Evolutionary conservation across 2,888 invertebrate genomes (phyloP), one percentile per base, ranked within the genome.

Genomic region (Lasioglossum lativentre): DNA sequence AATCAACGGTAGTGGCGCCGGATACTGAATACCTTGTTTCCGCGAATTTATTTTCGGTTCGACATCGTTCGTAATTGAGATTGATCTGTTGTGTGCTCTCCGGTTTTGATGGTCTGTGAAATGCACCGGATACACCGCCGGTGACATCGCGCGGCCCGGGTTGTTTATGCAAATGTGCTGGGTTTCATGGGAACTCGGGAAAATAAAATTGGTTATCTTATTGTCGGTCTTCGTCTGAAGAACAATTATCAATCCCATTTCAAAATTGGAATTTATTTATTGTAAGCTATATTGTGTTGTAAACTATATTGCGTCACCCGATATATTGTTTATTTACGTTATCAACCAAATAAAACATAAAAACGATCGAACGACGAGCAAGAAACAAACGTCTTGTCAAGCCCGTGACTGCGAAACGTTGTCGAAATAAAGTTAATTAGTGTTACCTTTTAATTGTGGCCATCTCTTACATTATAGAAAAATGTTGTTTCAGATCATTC

Each of bases 11-110:
- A 68, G 68, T 68, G 68, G 68, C 38, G 68, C 78, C 78, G 72
- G 76, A 85, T 68, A 23, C 19, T 68, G 68, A 85, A 85, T 68
- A 68, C 68, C 68, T 68, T 68, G 68, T 68, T 38, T 10, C 23
- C 68, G 68, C 34, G 68, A 74, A 76, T 82, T 77, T 63, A 63
- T 63, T 63, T n/a, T 63, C 63, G 63, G 63, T 63, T 63, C 63
- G 63, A 63, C 30, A 63, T 63, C 63, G 19, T 63, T 8, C 63
- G 63, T 63, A 63, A 63, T 63, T 63, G 30, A 63, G 63, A 63
- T 63, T 34, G 63, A 63, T 63, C 63, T 63, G 63, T 63, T 63
- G 19, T 19, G 30, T 19, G 63, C 63, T 19, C 30, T 30, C 63
- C 6, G 63, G 63, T 63, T 63, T 63, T 30, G 63, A 63, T 63